Base-by-base conservation (phyloP, 2,113 vertebrate genomes). In the Salvelinus alpinus region DNA sequence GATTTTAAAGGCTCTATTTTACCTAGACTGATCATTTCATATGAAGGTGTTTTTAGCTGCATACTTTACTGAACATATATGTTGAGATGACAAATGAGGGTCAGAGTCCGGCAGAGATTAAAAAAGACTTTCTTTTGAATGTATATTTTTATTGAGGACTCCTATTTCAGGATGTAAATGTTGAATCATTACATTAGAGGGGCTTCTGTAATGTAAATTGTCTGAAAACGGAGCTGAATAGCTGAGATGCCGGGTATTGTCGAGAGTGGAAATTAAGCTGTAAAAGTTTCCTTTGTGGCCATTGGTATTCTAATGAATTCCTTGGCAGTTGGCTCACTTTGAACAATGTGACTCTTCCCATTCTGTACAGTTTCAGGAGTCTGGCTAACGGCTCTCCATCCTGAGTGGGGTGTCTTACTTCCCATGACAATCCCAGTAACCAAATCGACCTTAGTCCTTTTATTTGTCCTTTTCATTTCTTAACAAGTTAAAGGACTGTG, bases 1-100 rank as follows among this genome's bases (percentile, higher is more conserved):
- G 8, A 87, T 31, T 80, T 78, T 25, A 73, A 80, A 47, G 68
- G 74, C 70, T 62, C n/a, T 7, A 16, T 24, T 62, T 67, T 80
- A 72, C 27, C 70, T 77, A 71, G 62, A 22, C 71, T 77, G 3
- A 79, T 71, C 5, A 9, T 62, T 22, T 9, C 34, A 22, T 11
- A 24, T 62, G 38, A 44, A 12, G n/a, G 59, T 62, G 59, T 62
- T 62, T 62, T 62, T 7, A 24, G 20, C 6, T 22, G 59, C n/a
- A 2, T 62, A 22, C 5, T 22, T 60, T 60, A 60, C n/a, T 60
- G 7, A 51, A 51, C 51, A 54, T 16, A 54, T 18, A 16, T 54
- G 38, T 44, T 44, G 38, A 54, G 16, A 18, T 54, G 13, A 54
- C 51, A 62, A 24, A 62, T 24, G 59, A 62, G 20, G 59, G n/a